Percentiles rank a stretch among this genome's conserved stretches.
phyloP scores from a whole-genome alignment of 2,888 invertebrate genomes.

The Drosophila leonis region DNA sequence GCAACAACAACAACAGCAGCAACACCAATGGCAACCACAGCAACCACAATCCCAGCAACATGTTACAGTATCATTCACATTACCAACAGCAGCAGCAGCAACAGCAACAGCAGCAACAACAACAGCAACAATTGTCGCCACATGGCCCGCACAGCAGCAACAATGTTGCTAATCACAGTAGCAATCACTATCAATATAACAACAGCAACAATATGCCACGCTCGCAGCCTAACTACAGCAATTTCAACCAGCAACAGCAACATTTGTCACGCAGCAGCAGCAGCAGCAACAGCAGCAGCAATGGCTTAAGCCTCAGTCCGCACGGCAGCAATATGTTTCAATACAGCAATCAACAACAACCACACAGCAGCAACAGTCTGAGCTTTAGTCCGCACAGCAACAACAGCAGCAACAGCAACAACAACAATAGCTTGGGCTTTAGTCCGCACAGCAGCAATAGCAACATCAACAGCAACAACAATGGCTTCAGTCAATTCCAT shows the following conservation, averaged over 20 bases:
- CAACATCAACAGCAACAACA: slow-evolving; percentile 3
- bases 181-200: slow-evolving; percentile 25
- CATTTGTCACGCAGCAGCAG: slow-evolving; percentile 20
- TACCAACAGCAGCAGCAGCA: slow-evolving; percentile 40
- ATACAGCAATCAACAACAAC: slow-evolving; percentile 14
- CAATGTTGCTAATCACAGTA: slow-evolving; percentile 39
- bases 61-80: slow-evolving; percentile 16
- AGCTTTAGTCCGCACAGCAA: slow-evolving; percentile 1
- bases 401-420: slow-evolving; percentile 9
- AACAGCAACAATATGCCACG: slow-evolving; percentile 18
- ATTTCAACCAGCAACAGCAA: slow-evolving; percentile 27
- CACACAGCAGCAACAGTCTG: slow-evolving; percentile 11
- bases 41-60: slow-evolving; percentile 30
- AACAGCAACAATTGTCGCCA: slow-evolving; percentile 32
- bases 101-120: slow-evolving; percentile 37
- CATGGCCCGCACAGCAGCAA: slow-evolving; percentile 37
- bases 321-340: slow-evolving; percentile 17
- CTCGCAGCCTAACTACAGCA: slow-evolving; percentile 11
- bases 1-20: slow-evolving; percentile 32
- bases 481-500: not conserved
- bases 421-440: not conserved
- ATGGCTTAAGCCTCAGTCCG: slow-evolving; percentile 17
- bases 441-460: slow-evolving; percentile 5
- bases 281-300: slow-evolving; percentile 14
- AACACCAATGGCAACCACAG: slow-evolving; percentile 38